Evolutionary conservation across 1,140 invertebrate genomes (phyloP).

Genomic region (Mesaphorura yosii): DNA sequence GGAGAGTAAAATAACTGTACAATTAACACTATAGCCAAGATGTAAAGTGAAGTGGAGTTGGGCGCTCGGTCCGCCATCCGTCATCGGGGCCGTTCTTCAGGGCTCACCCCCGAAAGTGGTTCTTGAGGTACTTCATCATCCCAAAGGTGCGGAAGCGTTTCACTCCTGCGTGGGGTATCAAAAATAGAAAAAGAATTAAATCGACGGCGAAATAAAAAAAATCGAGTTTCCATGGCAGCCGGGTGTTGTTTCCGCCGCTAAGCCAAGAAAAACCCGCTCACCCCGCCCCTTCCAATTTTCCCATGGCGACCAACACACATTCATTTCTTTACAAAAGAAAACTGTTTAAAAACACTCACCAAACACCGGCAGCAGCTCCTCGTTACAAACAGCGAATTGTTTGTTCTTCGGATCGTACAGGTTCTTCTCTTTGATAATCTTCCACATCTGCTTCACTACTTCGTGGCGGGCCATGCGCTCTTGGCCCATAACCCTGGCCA

Average conservation of each 20-base stretch:
- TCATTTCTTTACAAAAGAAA: no score
- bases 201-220: neutral
- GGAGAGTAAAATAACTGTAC: no score
- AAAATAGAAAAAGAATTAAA: conserved; percentile 22
- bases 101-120: no score
- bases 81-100: no score
- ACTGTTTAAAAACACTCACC: conserved; percentile 40
- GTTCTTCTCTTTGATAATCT: conserved; percentile 81
- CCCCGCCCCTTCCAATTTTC: no score
- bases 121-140: conserved; percentile 90
- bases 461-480: conserved; percentile 78
- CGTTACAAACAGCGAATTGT: conserved; percentile 85
- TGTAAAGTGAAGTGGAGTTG: no score
- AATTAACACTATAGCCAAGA: no score
- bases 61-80: no score
- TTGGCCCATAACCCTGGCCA: conserved; percentile 71
- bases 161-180: no score
- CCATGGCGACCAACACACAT: no score
- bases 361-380: conserved; percentile 76
- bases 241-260: no score
- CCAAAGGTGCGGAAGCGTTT: conserved; percentile 83
- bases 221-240: neutral
- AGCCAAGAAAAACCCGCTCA: no score
- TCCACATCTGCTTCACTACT: conserved; percentile 82
- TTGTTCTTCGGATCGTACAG: conserved; percentile 73